Evolutionary conservation across 2,888 invertebrate genomes (phyloP).

Genomic region (Synanthedon vespiformis): DNA sequence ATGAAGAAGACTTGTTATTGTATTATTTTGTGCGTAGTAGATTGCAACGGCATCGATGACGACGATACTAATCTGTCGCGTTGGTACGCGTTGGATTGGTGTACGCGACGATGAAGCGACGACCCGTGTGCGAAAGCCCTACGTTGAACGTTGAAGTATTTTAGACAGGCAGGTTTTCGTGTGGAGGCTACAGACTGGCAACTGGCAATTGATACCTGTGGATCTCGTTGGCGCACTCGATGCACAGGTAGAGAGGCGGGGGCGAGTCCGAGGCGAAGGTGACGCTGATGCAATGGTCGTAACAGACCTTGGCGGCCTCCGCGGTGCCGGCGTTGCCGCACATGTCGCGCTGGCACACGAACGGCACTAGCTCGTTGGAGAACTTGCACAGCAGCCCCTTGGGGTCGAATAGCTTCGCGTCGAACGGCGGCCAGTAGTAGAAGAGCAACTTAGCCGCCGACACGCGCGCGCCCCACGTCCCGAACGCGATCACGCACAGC

Average conservation of each 20-base stretch:
- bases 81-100: no score
- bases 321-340: conserved; percentile 90
- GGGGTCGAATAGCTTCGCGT: conserved; percentile 91
- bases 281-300: conserved; percentile 91
- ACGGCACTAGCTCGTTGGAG: conserved; percentile 82
- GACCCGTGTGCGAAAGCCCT: no score
- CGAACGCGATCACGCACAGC: conserved; percentile 95
- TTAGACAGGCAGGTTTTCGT: no score
- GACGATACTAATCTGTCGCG: no score
- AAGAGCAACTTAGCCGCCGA: conserved; percentile 97
- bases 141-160: no score
- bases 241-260: conserved; percentile 95
- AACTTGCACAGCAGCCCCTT: conserved; percentile 89
- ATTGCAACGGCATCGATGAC: no score
- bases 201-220: conserved; percentile 53
- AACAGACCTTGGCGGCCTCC: conserved; percentile 92
- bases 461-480: conserved; percentile 92
- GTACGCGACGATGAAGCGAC: no score
- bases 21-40: no score
- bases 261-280: conserved; percentile 88
- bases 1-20: no score
- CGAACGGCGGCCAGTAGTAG: conserved; percentile 99
- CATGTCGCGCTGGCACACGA: conserved; percentile 90
- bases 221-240: conserved; percentile 94
- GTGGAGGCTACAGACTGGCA: no score